Base-by-base conservation (phyloP, 2,113 vertebrate genomes). In the Hyla sarda region DNA sequence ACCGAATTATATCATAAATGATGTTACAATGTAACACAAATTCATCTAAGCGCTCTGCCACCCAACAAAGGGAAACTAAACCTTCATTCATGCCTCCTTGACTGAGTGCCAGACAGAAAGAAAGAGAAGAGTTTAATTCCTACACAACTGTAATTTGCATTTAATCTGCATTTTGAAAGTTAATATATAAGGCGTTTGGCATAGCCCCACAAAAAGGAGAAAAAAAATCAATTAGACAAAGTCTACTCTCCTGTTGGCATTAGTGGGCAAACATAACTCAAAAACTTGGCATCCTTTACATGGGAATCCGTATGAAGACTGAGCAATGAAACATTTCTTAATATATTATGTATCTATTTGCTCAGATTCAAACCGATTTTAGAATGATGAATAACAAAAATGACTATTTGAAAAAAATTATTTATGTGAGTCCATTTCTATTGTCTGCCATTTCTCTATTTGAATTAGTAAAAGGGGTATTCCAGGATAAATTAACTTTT, bases 141-240 rank as follows among this genome's bases (percentile, higher is more conserved):
- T 75, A 11, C 16, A 5, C 28, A 87, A 90, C 23, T 74, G 79
- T 87, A 50, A 90, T 87, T 88, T 89, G n/a, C 19, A 75, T 83
- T 80, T 58, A 76, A 67, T 77, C 37, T 75, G 12, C 28, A 83
- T 87, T 88, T 88, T 80, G 62, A 87, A 87, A 3, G 25, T 84
- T 89, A 32, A 69, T 30, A 78, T 0, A 82, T 0, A 54, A 19
- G 56, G 2, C 37, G 82, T 0, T 52, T 84, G 10, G 48, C 3
- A 21, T 19, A 87, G 82, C 1, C 87, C 9, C 6, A 88, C 34
- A 10, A 50, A 5, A 88, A 86, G 78, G 81, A 82, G 88, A 62
- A 87, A 85, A 87, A 1, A 6, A 77, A 19, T 84, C 0, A 52
- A 86, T 87, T 83, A 88, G 8, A 45, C 2, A 89, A 74, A 82